These are phyloP conservation scores for Gymnogyps californianus DNA, from an alignment of 2,113 vertebrate genomes.

Conservation along the genomic window DNA sequence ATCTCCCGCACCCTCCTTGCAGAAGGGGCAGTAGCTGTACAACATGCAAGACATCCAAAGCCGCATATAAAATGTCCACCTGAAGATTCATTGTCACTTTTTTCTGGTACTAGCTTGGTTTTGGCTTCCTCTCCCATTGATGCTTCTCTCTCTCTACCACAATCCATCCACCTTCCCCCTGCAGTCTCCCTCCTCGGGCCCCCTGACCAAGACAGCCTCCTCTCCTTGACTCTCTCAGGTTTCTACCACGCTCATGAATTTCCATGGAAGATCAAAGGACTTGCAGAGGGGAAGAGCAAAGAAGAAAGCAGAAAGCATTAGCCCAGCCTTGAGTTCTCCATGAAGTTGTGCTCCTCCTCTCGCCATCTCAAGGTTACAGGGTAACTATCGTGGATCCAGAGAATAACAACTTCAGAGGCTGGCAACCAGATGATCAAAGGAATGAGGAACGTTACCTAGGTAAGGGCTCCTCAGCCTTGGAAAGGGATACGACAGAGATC, in stretches of 20 bases:
- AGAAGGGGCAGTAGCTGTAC: background rate
- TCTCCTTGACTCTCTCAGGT: background rate
- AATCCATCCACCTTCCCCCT: background rate
- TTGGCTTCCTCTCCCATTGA: background rate
- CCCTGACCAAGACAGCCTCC: background rate
- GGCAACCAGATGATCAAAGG: background rate
- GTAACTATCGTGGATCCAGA: background rate
- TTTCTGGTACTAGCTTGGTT: background rate
- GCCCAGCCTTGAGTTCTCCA: background rate
- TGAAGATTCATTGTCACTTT: background rate
- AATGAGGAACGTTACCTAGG: background rate
- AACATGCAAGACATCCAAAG: background rate
- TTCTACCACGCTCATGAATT: background rate
- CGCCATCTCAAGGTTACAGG: background rate
- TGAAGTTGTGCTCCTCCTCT: background rate
- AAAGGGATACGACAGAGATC: background rate
- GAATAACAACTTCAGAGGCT: background rate
- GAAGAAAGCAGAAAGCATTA: background rate
- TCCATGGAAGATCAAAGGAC: background rate
- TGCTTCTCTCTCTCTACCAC: background rate
- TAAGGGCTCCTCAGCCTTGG: background rate
- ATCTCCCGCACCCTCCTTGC: background rate
- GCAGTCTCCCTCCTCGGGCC: background rate
- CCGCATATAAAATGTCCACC: background rate
- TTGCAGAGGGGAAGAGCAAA: background rate